A percentile compares a stretch with the other conserved stretches of the same genome.
Conservation (phyloP, 2,888 invertebrate genomes). For the Acrocera orbiculus region DNA sequence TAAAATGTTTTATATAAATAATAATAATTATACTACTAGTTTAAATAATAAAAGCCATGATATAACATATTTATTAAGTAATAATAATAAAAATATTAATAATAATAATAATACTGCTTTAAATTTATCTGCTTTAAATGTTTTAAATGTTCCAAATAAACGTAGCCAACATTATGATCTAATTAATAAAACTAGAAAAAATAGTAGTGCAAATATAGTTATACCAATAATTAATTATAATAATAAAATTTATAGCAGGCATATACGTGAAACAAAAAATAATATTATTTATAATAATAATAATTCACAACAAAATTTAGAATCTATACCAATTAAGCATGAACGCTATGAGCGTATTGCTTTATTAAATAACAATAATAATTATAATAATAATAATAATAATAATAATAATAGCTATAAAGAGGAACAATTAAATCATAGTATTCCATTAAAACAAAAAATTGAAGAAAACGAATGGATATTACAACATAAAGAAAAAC, state of each 20-base stretch:
- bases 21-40: slow-evolving; percentile 1
- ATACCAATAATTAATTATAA: slow-evolving; percentile 8
- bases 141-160: slow-evolving; percentile 29
- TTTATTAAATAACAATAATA: too few relatives aligned
- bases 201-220: slow-evolving; percentile 10
- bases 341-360: too few relatives aligned
- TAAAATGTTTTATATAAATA: too few relatives aligned
- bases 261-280: too few relatives aligned
- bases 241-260: slow-evolving; percentile 13
- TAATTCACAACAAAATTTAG: too few relatives aligned
- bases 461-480: slow-evolving; percentile 3
- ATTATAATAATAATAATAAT: too few relatives aligned
- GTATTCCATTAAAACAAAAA: too few relatives aligned
- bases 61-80: slow-evolving; percentile 8
- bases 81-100: slow-evolving; percentile 7
- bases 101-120: slow-evolving; percentile 6
- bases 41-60: slow-evolving; percentile 4
- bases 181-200: slow-evolving; percentile 10
- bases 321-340: too few relatives aligned
- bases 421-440: too few relatives aligned
- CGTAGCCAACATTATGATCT: slow-evolving; percentile 28
- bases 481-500: slow-evolving; percentile 5
- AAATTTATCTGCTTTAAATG: slow-evolving; percentile 10
- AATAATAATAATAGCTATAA: too few relatives aligned
- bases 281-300: too few relatives aligned